Evolutionary conservation across 2,888 invertebrate genomes (phyloP).

Genomic region (Lithophane leautieri): DNA sequence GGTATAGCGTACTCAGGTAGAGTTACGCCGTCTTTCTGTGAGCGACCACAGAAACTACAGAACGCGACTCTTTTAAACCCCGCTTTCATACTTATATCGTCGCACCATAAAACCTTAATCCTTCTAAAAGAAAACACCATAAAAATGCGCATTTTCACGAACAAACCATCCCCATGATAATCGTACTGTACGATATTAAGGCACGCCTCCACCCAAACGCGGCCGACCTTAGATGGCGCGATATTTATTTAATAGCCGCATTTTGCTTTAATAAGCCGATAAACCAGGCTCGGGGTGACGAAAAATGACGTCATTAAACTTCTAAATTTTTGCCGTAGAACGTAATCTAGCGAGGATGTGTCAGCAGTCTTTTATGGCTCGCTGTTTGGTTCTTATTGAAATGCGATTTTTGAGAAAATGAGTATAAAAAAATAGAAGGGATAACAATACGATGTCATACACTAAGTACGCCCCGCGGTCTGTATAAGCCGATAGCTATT

Average conservation of each 20-base stretch:
- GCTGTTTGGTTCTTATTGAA: conserved; percentile 52
- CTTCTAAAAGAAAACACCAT: conserved; percentile 31
- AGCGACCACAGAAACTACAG: not conserved
- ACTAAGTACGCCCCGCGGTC: not conserved
- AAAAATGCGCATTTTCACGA: conserved; percentile 47
- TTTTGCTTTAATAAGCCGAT: conserved; percentile 82
- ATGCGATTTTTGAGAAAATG: conserved; percentile 45
- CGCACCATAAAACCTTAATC: conserved; percentile 13
- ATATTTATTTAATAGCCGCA: conserved; percentile 80
- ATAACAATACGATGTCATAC: not conserved
- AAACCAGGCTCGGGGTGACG: conserved; percentile 78
- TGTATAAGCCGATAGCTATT: not conserved
- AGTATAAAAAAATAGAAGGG: not conserved
- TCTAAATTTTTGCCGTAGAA: conserved; percentile 74
- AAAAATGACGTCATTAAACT: conserved; percentile 84
- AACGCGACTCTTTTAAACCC: too few relatives aligned
- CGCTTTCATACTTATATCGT: not conserved
- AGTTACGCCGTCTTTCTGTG: not conserved
- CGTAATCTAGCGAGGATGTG: conserved; percentile 68
- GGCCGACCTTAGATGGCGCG: conserved; percentile 65
- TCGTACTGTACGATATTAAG: conserved; percentile 43
- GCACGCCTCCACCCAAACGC: conserved; percentile 39
- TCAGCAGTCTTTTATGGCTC: conserved; percentile 63
- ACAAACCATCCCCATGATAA: conserved; percentile 40
- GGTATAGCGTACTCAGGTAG: not conserved